Conservation (phyloP, 2,888 invertebrate species). For the Chymomyza fuscimana region DNA sequence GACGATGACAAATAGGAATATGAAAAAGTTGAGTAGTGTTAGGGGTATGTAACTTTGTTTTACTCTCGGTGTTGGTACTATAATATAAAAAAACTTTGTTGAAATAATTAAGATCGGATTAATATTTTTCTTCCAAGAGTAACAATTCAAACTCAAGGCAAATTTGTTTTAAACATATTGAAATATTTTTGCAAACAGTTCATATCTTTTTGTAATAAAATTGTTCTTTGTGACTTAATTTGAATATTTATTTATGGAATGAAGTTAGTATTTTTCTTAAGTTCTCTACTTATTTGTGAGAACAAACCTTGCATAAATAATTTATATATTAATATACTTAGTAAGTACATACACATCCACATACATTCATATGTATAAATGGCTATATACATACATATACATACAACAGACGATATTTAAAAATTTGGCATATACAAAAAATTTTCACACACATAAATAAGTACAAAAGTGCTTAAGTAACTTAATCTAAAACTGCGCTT, state of each 20-base stretch:
- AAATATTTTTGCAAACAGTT: too few relatives aligned
- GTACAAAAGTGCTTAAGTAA: constrained; percentile 39
- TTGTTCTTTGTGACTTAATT: not conserved
- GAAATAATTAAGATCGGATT: not conserved
- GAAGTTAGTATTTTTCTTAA: not conserved
- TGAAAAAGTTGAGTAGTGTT: not conserved
- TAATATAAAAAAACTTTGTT: not conserved
- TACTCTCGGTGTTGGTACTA: not conserved
- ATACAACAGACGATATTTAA: not conserved
- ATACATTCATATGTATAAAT: constrained; percentile 23
- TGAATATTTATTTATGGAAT: not conserved
- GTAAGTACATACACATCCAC: constrained; percentile 19
- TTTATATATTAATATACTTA: constrained; percentile 36
- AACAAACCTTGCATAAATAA: not conserved
- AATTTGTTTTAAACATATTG: too few relatives aligned
- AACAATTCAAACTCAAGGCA: too few relatives aligned
- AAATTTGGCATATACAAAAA: constrained; percentile 51
- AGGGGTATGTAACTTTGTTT: not conserved
- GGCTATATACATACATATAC: constrained; percentile 19
- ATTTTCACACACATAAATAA: constrained; percentile 40
- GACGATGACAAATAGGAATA: constrained; percentile 77
- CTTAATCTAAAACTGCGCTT: not conserved
- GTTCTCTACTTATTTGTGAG: constrained; percentile 12
- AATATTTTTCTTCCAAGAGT: too few relatives aligned
- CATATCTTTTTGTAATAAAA: not conserved